These are phyloP conservation scores for Pteruthius melanotis DNA, from an alignment of 2,113 vertebrate species.

Conservation along the genomic window DNA sequence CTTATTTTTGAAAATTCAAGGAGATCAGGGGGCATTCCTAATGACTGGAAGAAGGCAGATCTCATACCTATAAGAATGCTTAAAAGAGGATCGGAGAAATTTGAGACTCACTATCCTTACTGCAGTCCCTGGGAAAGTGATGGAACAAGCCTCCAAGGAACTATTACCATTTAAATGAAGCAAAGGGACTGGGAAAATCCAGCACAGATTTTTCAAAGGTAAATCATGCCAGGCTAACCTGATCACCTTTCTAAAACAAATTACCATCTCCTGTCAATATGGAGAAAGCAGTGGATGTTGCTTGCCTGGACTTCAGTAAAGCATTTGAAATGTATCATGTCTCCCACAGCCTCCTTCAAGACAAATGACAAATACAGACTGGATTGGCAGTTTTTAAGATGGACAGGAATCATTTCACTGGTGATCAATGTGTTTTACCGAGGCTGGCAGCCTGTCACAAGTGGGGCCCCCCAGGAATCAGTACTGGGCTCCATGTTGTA, in stretches of 20 bases:
- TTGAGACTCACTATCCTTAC: not conserved
- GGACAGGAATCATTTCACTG: not conserved
- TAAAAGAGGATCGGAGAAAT: not conserved
- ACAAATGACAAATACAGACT: not conserved
- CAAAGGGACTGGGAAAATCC: not conserved
- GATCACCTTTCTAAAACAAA: not conserved
- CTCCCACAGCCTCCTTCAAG: not conserved
- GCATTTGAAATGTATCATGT: not conserved
- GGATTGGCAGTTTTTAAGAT: not conserved
- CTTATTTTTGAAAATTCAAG: not conserved
- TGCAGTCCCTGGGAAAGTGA: not conserved
- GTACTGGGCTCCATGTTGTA: not conserved
- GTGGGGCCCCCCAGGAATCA: too few species aligned
- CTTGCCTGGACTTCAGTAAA: not conserved
- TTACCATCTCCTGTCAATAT: not conserved
- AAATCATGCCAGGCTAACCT: not conserved
- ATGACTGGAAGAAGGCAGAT: not conserved
- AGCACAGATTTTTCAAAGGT: not conserved
- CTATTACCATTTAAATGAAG: not conserved
- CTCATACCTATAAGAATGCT: not conserved
- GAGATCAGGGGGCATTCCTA: not conserved
- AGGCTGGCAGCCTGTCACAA: not conserved
- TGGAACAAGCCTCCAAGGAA: not conserved
- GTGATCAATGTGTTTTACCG: not conserved
- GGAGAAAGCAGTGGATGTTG: not conserved